phyloP scores from a whole-genome alignment of 2,888 invertebrate genomes.

The Acanthoscelides obtectus region DNA sequence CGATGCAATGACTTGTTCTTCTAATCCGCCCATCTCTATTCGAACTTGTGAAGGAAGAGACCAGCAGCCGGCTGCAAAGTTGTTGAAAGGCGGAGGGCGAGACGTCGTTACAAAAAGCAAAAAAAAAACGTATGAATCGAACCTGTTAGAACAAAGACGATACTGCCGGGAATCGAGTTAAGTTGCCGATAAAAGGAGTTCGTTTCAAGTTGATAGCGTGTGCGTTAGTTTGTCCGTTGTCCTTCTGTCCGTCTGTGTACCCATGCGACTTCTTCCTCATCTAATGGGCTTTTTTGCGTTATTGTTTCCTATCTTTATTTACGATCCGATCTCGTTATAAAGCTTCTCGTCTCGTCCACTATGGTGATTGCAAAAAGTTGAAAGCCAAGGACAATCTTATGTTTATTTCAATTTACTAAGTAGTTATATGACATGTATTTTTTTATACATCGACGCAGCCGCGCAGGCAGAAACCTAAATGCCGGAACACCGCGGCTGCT shows the following conservation, averaged over 20 bases:
- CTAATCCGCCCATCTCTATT: neutral
- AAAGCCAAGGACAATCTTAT: too few species aligned
- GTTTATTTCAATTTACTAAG: too few species aligned
- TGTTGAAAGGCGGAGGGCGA: neutral
- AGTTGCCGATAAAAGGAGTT: neutral
- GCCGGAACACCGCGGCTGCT: too few species aligned
- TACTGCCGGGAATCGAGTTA: neutral
- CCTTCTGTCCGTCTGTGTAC: neutral
- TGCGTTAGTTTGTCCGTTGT: too few species aligned
- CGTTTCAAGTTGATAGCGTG: neutral
- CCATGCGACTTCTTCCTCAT: neutral
- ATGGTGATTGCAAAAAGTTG: neutral
- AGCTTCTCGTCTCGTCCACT: neutral
- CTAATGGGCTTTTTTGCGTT: neutral
- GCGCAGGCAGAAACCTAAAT: too few species aligned
- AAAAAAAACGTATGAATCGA: neutral
- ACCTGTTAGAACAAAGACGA: neutral
- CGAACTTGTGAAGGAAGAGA: neutral
- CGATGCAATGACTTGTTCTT: neutral
- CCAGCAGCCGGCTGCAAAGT: neutral
- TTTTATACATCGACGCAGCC: too few species aligned
- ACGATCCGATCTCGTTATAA: neutral
- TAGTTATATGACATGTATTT: too few species aligned
- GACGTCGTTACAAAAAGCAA: neutral
- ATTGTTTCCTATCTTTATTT: neutral